A percentile compares a stretch with the other conserved stretches of the same genome.
These are phyloP conservation scores for Acipenser oxyrinchus DNA, from an alignment of 2,797 vertebrate species.

Conservation along the genomic window DNA sequence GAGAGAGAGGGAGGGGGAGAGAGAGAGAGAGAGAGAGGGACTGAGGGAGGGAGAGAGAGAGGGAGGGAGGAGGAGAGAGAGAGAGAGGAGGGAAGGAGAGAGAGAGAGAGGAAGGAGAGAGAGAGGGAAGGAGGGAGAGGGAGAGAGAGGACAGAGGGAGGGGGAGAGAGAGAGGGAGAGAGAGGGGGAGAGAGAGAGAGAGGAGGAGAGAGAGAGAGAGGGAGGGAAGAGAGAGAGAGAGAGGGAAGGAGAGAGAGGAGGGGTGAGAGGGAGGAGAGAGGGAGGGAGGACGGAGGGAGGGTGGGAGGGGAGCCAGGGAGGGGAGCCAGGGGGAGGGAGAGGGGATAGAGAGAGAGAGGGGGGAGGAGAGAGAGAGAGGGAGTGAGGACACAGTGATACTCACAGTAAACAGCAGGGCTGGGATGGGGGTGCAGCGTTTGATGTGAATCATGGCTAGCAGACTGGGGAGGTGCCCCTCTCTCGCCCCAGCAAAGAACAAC, in stretches of 20 bases:
- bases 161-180: neutral
- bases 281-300: too few species aligned
- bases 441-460: constrained; percentile 89
- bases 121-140: too few species aligned
- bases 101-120: too few species aligned
- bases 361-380: neutral
- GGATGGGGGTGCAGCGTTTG: constrained; percentile 83
- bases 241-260: neutral
- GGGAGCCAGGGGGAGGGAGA: too few species aligned
- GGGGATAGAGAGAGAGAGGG: too few species aligned
- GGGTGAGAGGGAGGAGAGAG: too few species aligned
- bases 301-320: neutral
- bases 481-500: constrained; percentile 84
- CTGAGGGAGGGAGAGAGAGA: too few species aligned
- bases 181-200: neutral
- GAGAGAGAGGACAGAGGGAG: neutral
- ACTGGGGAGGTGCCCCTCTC: constrained; percentile 86
- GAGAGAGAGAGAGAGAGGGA: too few species aligned
- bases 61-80: too few species aligned
- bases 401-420: constrained; percentile 84
- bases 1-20: too few species aligned
- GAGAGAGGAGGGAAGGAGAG: too few species aligned
- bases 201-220: neutral
- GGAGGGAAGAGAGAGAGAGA: neutral
- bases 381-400: constrained; percentile 29